phyloP scores from a whole-genome alignment of 2,113 vertebrate species.

The Bucco capensis region DNA sequence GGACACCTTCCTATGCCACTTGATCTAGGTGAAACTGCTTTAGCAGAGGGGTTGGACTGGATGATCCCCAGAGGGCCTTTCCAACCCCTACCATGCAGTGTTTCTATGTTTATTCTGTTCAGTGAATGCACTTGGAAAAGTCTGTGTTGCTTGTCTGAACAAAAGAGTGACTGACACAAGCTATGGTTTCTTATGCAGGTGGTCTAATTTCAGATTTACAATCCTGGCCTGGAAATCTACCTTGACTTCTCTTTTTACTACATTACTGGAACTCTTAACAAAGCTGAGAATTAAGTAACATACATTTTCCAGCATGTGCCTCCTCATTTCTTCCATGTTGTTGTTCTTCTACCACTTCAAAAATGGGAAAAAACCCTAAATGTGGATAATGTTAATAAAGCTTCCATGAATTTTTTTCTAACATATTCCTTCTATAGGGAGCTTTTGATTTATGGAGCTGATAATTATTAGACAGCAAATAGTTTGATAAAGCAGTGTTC shows the following conservation, averaged over 20 bases:
- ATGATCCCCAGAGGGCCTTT: too few species aligned
- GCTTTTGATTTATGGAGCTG: not conserved
- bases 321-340: not conserved
- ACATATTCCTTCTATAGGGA: not conserved
- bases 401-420: not conserved
- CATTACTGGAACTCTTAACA: not conserved
- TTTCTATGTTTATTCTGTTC: not conserved
- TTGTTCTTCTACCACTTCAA: not conserved
- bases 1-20: too few species aligned
- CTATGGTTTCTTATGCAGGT: not conserved
- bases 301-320: not conserved
- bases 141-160: not conserved
- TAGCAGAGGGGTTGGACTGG: too few species aligned
- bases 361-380: not conserved
- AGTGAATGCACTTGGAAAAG: not conserved
- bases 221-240: not conserved
- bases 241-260: not conserved
- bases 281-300: not conserved
- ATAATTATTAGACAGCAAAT: not conserved
- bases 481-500: not conserved
- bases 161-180: not conserved
- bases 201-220: not conserved
- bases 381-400: not conserved
- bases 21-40: too few species aligned
- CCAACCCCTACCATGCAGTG: too few species aligned